Conservation (phyloP, 2,113 vertebrate genomes). For the Tautogolabrus adspersus region DNA sequence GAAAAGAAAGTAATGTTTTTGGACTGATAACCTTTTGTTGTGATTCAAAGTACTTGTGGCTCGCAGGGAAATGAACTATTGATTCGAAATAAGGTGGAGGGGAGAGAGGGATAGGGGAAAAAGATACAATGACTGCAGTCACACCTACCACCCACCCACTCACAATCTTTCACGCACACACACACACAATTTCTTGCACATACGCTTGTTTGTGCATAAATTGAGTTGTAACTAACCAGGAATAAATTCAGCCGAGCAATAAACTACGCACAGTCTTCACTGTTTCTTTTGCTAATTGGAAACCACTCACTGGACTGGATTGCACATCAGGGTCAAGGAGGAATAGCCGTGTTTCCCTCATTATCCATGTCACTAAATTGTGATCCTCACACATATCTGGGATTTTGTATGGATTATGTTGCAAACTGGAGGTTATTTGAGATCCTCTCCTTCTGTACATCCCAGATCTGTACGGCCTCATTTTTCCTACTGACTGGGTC, state of each 20-base stretch:
- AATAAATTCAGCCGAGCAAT: slow-evolving; percentile 32
- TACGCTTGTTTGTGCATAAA: background rate
- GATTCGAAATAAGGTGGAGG: slow-evolving; percentile 58
- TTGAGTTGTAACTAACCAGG: slow-evolving; percentile 27
- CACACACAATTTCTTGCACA: background rate
- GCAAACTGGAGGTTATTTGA: slow-evolving; percentile 38
- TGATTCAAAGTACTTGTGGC: slow-evolving; percentile 65
- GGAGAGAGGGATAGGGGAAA: background rate
- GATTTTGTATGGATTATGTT: slow-evolving; percentile 42
- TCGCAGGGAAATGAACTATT: slow-evolving; percentile 74
- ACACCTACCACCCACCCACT: slow-evolving; percentile 19
- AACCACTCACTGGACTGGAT: slow-evolving; percentile 33
- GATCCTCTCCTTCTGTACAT: slow-evolving; percentile 29
- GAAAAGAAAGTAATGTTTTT: slow-evolving; percentile 42
- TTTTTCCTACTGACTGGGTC: slow-evolving; percentile 6
- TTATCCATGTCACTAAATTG: slow-evolving; percentile 43
- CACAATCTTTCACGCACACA: slow-evolving; percentile 2
- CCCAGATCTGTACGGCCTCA: background rate
- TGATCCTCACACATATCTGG: slow-evolving; percentile 20
- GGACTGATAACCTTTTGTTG: slow-evolving; percentile 61
- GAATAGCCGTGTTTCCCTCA: slow-evolving; percentile 17
- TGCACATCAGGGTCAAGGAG: slow-evolving; percentile 26
- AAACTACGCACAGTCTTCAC: slow-evolving; percentile 11
- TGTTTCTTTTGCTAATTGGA: slow-evolving; percentile 43
- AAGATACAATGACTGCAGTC: slow-evolving; percentile 32